phyloP scores from a whole-genome alignment of 2,113 vertebrate genomes.

The Ceyx margarethae region DNA sequence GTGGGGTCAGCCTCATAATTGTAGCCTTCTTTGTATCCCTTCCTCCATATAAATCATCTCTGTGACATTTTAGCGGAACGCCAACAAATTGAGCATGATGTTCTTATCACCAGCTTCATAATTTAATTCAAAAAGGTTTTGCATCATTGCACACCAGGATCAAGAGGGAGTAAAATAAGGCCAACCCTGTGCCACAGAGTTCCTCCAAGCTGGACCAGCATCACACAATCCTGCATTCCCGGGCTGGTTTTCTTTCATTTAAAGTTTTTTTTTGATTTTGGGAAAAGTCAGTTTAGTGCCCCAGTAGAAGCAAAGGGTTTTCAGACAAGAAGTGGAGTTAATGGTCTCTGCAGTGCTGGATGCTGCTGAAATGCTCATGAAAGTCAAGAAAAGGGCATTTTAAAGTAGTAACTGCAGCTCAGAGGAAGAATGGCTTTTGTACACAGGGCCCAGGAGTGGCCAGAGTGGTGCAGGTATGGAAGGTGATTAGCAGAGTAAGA shows the following conservation, averaged over 20 bases:
- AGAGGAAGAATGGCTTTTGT: neutral
- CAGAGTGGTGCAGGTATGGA: neutral
- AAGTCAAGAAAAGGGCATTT: neutral
- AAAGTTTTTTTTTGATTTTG: neutral
- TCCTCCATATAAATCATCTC: constrained; percentile 31
- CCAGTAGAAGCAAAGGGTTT: neutral
- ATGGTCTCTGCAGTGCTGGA: neutral
- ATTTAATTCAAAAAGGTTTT: neutral
- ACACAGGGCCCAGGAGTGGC: neutral
- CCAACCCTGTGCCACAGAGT: neutral
- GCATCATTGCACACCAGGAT: neutral
- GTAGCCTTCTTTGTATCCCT: neutral
- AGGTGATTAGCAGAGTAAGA: neutral
- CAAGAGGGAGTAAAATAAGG: neutral
- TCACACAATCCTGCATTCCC: neutral
- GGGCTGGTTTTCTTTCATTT: neutral
- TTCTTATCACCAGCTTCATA: constrained; percentile 15
- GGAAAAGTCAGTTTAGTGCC: neutral
- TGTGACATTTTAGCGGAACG: neutral
- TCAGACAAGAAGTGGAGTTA: neutral
- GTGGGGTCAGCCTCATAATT: constrained; percentile 9
- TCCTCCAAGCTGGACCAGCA: neutral
- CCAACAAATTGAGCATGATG: constrained; percentile 16
- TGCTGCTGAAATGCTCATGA: neutral
- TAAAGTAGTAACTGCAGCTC: neutral